Conservation (phyloP, 2,888 invertebrate genomes). For the Sphecodes monilicornis region DNA sequence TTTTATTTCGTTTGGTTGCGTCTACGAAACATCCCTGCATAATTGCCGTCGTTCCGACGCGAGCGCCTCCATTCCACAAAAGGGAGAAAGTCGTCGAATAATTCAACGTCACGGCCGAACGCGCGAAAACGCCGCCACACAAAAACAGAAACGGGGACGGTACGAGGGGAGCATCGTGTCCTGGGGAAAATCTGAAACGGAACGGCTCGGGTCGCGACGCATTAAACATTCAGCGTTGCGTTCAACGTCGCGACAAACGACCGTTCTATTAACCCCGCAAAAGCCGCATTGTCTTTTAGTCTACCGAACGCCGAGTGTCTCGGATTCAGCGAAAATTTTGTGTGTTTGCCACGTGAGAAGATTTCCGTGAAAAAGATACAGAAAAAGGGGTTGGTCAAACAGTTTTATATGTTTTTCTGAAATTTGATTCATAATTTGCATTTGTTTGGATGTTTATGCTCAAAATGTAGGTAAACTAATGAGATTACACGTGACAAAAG, state of each 20-base stretch:
- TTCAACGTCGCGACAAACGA: slow-evolving; percentile 16
- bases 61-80: background rate
- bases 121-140: background rate
- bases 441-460: background rate
- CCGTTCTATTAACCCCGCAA: slow-evolving; percentile 33
- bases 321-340: background rate
- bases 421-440: background rate
- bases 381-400: background rate
- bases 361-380: background rate
- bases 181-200: background rate
- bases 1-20: background rate
- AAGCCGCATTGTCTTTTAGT: background rate
- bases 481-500: background rate
- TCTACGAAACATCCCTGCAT: background rate
- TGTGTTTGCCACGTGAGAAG: background rate
- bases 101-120: background rate
- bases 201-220: background rate
- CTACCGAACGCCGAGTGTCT: background rate
- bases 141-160: background rate
- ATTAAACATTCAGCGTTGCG: slow-evolving; percentile 1
- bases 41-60: background rate
- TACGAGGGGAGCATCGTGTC: background rate
- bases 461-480: background rate
- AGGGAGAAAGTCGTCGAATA: background rate
- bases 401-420: background rate